Conservation (phyloP, 2,888 invertebrate species). For the Aricia artaxerxes region DNA sequence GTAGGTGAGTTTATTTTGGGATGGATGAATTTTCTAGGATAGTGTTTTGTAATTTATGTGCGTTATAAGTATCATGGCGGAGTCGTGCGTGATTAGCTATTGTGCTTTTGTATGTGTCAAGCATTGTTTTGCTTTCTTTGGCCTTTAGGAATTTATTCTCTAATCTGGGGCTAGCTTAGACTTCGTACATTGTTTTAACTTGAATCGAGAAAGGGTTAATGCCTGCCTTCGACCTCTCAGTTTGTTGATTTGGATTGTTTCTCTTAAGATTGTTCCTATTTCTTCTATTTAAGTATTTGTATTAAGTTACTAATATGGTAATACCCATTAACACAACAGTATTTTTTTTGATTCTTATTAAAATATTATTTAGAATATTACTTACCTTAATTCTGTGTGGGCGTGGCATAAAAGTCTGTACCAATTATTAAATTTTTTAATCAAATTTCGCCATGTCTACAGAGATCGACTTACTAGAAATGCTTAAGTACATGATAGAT, state of each 20-base stretch:
- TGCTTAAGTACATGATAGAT: background rate
- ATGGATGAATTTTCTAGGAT: background rate
- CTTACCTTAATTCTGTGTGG: no score
- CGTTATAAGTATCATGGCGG: constrained; percentile 36
- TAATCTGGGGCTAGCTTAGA: constrained; percentile 10
- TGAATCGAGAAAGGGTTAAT: background rate
- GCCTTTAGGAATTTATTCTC: constrained; percentile 35
- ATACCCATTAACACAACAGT: no score
- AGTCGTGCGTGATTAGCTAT: constrained; percentile 45
- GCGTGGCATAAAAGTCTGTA: no score
- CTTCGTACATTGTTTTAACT: constrained; percentile 21
- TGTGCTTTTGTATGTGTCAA: constrained; percentile 43
- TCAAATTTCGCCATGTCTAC: no score
- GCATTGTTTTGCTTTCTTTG: constrained; percentile 39
- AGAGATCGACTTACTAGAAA: no score
- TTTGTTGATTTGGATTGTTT: background rate
- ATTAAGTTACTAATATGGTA: no score
- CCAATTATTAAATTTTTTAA: no score
- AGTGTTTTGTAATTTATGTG: constrained; percentile 30
- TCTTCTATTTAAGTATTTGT: background rate
- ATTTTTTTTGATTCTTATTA: no score
- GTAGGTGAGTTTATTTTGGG: constrained; percentile 30
- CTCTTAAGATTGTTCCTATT: background rate
- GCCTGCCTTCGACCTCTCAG: background rate
- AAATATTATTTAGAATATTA: background rate